A percentile compares a stretch with the other conserved stretches of the same genome.
Evolutionary conservation across 2,888 invertebrate genomes (phyloP).

Genomic region (Odontocolon sp.): DNA sequence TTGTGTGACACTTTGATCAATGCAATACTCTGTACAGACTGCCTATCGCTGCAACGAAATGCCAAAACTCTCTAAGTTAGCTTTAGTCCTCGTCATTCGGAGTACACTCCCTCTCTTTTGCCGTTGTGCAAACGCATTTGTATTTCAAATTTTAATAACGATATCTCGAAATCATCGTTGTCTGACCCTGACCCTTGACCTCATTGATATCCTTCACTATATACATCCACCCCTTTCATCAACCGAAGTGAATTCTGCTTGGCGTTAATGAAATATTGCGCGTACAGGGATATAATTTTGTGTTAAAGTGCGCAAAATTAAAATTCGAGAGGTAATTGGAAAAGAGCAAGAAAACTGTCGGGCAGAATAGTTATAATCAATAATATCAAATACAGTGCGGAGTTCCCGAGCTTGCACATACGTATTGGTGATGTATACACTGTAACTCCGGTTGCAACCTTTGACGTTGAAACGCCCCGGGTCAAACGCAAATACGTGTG

Average conservation of each 20-base stretch:
- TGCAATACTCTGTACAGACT: no score
- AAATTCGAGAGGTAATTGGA: neutral
- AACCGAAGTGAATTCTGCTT: neutral
- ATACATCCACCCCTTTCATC: neutral
- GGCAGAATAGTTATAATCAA: slow-evolving; percentile 53
- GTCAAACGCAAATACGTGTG: neutral
- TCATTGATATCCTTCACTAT: neutral
- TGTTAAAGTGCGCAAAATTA: neutral
- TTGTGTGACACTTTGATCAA: no score
- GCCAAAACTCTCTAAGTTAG: no score
- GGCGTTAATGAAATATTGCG: slow-evolving; percentile 15
- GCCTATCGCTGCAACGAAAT: no score
- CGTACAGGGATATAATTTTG: slow-evolving; percentile 16
- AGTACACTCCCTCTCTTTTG: neutral
- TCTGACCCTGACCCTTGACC: neutral
- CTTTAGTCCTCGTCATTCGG: no score
- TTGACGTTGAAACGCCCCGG: no score
- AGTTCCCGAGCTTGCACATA: slow-evolving; percentile 3
- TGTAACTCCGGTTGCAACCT: neutral
- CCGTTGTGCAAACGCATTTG: neutral
- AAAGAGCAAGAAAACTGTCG: neutral
- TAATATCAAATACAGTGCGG: slow-evolving; percentile 5
- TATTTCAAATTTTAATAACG: no score
- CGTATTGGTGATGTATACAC: no score
- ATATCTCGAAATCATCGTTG: neutral